Conservation (phyloP, 2,113 vertebrate species). For the Chaetops frenatus region DNA sequence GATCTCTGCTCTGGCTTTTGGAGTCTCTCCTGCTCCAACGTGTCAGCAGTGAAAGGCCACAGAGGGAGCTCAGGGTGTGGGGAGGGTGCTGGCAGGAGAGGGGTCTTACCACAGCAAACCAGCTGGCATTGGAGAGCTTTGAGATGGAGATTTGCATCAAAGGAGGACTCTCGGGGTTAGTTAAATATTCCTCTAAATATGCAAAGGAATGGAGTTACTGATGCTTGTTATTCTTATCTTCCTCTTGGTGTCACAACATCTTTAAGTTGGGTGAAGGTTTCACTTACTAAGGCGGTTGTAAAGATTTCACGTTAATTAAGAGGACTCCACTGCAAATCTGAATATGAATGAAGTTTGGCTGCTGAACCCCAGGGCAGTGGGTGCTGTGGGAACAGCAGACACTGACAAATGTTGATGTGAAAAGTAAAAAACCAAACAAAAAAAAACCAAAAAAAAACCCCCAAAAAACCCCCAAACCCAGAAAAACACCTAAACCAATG, state of each 20-base stretch:
- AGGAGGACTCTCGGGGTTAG: constrained; percentile 5
- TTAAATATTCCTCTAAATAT: constrained; percentile 53
- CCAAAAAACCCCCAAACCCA: neutral
- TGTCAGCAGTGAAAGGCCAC: neutral
- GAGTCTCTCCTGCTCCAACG: neutral
- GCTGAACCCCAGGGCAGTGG: constrained; percentile 34
- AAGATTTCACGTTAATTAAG: constrained; percentile 54
- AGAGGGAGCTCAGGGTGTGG: neutral
- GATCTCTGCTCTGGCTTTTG: neutral
- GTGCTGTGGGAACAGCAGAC: neutral
- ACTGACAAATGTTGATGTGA: neutral
- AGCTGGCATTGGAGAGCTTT: neutral
- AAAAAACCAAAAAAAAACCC: neutral
- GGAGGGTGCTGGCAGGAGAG: neutral
- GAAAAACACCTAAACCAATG: neutral
- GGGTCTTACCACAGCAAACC: neutral
- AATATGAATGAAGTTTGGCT: constrained; percentile 21
- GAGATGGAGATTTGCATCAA: constrained; percentile 29
- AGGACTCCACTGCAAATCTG: constrained; percentile 31
- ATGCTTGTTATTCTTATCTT: constrained; percentile 57
- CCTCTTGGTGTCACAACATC: constrained; percentile 39
- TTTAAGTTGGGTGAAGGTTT: constrained; percentile 53
- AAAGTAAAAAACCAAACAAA: neutral
- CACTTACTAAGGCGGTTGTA: constrained; percentile 38
- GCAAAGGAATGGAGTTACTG: constrained; percentile 31